phyloP scores from a whole-genome alignment of 2,113 vertebrate species.

The rat (Rattus norvegicus) region GRCr8 NC_086039.1:124908501-124909000 shows the following conservation, averaged over 20 bases:
- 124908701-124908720: neutral
- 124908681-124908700: neutral
- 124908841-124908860: neutral
- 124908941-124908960: neutral
- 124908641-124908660: neutral
- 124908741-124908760: neutral
- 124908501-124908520: neutral
- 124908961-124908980: neutral
- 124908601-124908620: neutral
- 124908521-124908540: neutral
- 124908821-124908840: too few species aligned
- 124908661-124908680: neutral
- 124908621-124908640: neutral
- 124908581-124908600: neutral
- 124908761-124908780: neutral
- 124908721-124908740: neutral
- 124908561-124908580: neutral
- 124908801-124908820: neutral
- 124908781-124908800: neutral
- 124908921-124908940: neutral
- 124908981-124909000: neutral
- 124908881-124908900: neutral
- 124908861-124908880: neutral
- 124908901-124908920: neutral
- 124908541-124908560: neutral